These are phyloP conservation scores for Cliona cf. orientalis DNA, from an alignment of 37 sponge, comb jelly and placozoan species.

Conservation along the genomic window DNA sequence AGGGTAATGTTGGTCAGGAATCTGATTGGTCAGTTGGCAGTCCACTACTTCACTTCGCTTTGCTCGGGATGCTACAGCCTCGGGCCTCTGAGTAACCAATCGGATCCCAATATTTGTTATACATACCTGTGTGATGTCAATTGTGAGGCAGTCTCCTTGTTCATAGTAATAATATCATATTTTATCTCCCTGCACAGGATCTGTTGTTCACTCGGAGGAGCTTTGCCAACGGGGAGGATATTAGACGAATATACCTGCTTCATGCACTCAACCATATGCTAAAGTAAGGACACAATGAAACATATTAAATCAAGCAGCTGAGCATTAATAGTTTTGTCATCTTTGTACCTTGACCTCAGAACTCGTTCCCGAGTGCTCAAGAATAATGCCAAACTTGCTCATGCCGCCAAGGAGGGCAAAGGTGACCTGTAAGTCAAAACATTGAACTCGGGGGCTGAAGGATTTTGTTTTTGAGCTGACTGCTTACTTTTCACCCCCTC, in stretches of 20 bases:
- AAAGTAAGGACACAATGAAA: conserved; percentile 58
- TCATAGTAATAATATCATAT: neutral
- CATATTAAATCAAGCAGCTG: neutral
- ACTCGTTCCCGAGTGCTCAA: conserved; percentile 81
- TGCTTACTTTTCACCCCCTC: neutral
- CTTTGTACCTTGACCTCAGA: conserved; percentile 33
- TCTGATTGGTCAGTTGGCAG: neutral
- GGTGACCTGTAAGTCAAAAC: neutral
- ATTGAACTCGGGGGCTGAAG: neutral
- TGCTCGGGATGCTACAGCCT: neutral
- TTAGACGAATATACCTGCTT: conserved; percentile 69
- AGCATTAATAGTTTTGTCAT: neutral
- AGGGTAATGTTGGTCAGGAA: too few species aligned
- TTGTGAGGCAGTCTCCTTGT: neutral
- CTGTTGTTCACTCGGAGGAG: conserved; percentile 69
- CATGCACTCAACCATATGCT: conserved; percentile 93
- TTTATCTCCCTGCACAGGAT: conserved; percentile 55
- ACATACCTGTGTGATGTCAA: too few species aligned
- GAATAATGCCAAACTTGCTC: conserved; percentile 70
- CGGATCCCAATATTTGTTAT: too few species aligned
- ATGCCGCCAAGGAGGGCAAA: conserved; percentile 58
- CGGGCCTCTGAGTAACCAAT: too few species aligned
- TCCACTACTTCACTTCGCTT: conserved; percentile 10
- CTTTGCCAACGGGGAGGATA: conserved; percentile 79
- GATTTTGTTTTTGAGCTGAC: neutral